These are phyloP conservation scores for Chloroceryle amazona DNA, from an alignment of 2,797 vertebrate species.

Conservation along the genomic window DNA sequence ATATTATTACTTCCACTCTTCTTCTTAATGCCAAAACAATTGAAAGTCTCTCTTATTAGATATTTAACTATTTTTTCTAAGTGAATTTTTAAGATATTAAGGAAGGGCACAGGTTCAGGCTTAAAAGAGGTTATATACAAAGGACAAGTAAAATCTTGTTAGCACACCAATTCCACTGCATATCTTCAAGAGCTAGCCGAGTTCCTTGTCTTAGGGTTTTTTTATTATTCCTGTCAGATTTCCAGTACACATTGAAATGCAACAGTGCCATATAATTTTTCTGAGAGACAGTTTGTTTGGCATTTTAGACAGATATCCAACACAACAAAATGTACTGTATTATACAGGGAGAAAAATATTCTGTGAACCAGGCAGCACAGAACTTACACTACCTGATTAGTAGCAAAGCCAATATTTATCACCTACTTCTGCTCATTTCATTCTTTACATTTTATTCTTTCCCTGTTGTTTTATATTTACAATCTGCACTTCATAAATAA, in stretches of 20 bases:
- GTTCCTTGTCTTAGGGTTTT: not conserved
- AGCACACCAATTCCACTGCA: slow-evolving; percentile 15
- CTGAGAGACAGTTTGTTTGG: slow-evolving; percentile 71
- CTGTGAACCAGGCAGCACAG: slow-evolving; percentile 41
- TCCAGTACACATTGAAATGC: slow-evolving; percentile 63
- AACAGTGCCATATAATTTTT: slow-evolving; percentile 64
- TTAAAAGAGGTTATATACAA: not conserved
- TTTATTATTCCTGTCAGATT: slow-evolving; percentile 67
- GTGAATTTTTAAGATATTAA: not conserved
- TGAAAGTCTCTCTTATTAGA: not conserved
- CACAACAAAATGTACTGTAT: slow-evolving; percentile 65
- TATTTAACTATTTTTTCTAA: not conserved
- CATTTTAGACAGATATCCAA: slow-evolving; percentile 69
- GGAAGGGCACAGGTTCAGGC: not conserved
- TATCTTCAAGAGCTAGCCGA: slow-evolving; percentile 23
- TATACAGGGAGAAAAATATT: slow-evolving; percentile 55
- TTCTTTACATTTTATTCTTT: slow-evolving; percentile 21
- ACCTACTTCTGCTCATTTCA: slow-evolving; percentile 46
- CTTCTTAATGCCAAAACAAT: not conserved
- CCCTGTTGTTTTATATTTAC: slow-evolving; percentile 40
- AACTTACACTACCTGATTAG: slow-evolving; percentile 48
- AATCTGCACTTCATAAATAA: slow-evolving; percentile 23
- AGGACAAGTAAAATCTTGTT: slow-evolving; percentile 19
- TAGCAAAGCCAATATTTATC: slow-evolving; percentile 54
- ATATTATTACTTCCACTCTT: not conserved